These are phyloP conservation scores for Galeruca laticollis DNA, from an alignment of 2,888 invertebrate genomes.

Conservation along the genomic window DNA sequence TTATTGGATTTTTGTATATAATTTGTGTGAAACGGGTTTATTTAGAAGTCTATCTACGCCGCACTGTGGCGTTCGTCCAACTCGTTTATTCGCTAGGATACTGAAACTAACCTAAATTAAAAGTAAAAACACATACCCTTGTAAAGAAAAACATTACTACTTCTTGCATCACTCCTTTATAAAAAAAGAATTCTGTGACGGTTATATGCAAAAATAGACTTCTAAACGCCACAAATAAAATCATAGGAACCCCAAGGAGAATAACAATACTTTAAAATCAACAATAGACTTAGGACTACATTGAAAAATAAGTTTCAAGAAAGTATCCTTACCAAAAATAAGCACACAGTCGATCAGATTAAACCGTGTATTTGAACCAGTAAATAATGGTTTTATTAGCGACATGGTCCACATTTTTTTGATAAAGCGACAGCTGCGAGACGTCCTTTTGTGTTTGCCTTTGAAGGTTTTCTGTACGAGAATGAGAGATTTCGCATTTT, in stretches of 20 bases:
- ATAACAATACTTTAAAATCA: constrained; percentile 26
- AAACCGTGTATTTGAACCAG: background rate
- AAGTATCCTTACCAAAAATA: constrained; percentile 52
- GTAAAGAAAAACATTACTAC: background rate
- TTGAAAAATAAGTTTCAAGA: constrained; percentile 42
- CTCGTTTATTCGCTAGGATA: too few species aligned
- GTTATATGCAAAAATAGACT: constrained; percentile 31
- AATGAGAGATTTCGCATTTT: constrained; percentile 22
- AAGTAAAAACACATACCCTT: too few species aligned
- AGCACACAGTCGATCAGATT: constrained; percentile 31
- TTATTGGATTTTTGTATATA: too few species aligned
- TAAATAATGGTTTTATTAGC: constrained; percentile 2
- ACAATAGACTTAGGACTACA: constrained; percentile 29
- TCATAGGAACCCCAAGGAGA: constrained; percentile 20
- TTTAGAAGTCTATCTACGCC: too few species aligned
- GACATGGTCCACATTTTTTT: constrained; percentile 29
- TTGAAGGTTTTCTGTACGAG: constrained; percentile 18
- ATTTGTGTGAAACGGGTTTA: too few species aligned
- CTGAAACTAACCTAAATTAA: too few species aligned
- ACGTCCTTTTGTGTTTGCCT: constrained; percentile 28
- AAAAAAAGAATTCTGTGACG: constrained; percentile 12
- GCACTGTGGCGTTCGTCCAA: too few species aligned
- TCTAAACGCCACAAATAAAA: constrained; percentile 27
- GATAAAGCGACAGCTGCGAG: constrained; percentile 34
- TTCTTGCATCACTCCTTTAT: background rate